A percentile compares a stretch with the other conserved stretches of the same genome.
phyloP scores from a whole-genome alignment of 2,113 vertebrate genomes.

The Calyptomena viridis region DNA sequence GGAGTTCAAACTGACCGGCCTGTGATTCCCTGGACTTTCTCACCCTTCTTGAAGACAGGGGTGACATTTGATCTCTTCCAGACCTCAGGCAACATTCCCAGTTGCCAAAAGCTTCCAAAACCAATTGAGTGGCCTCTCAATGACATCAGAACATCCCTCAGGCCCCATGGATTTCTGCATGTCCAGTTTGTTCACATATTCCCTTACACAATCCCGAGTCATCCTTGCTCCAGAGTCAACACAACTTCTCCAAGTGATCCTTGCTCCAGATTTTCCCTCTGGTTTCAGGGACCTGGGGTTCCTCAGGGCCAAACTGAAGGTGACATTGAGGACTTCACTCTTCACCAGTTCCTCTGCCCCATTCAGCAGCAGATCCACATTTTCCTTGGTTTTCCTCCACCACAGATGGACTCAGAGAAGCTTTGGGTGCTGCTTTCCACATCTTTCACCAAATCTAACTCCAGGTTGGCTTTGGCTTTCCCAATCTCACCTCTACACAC shows the following conservation, averaged over 20 bases:
- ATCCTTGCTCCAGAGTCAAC: not conserved
- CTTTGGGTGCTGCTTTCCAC: not conserved
- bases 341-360: not conserved
- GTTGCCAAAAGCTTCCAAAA: not conserved
- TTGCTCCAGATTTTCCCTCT: not conserved
- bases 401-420: not conserved
- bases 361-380: not conserved
- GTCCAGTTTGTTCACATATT: not conserved
- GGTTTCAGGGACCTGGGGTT: not conserved
- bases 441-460: not conserved
- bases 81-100: not conserved
- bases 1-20: not conserved
- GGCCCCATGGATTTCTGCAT: not conserved
- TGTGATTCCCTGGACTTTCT: not conserved
- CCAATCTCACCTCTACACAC: not conserved
- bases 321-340: not conserved
- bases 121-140: not conserved
- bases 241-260: not conserved
- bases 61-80: not conserved
- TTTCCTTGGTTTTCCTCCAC: not conserved
- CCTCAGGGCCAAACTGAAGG: not conserved
- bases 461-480: not conserved
- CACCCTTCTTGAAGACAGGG: not conserved
- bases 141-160: not conserved
- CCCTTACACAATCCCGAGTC: not conserved